Percentiles rank a stretch among this genome's conserved stretches.
These are phyloP conservation scores for Meandrusa payeni DNA, from an alignment of 2,888 invertebrate species.

Conservation along the genomic window DNA sequence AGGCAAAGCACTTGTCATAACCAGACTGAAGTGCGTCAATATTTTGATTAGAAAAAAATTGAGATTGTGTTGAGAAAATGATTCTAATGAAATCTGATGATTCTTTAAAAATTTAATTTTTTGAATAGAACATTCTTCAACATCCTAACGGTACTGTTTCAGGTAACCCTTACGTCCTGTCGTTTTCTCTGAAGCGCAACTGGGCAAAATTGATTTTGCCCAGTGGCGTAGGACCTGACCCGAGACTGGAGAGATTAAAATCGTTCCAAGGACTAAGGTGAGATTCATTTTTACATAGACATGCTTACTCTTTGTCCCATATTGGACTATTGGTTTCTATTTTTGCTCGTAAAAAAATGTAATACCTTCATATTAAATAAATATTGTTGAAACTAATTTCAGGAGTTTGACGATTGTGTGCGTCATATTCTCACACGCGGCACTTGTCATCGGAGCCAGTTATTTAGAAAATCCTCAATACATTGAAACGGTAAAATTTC, in stretches of 20 bases:
- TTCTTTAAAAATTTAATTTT: too few species aligned
- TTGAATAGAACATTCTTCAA: too few species aligned
- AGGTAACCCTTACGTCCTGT: slow-evolving; percentile 60
- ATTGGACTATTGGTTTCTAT: too few species aligned
- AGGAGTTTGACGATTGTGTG: slow-evolving; percentile 67
- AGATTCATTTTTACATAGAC: background rate
- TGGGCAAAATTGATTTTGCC: slow-evolving; percentile 56
- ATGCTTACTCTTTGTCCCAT: too few species aligned
- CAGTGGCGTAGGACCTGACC: slow-evolving; percentile 45
- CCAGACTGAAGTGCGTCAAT: too few species aligned
- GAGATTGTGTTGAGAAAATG: too few species aligned
- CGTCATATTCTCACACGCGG: slow-evolving; percentile 66
- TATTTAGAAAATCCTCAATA: slow-evolving; percentile 60
- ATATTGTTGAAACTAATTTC: slow-evolving; percentile 34
- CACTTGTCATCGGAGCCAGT: slow-evolving; percentile 45
- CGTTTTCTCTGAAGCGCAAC: slow-evolving; percentile 61
- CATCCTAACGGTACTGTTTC: too few species aligned
- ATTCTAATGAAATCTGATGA: too few species aligned
- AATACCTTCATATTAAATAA: too few species aligned
- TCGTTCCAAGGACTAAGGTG: slow-evolving; percentile 65
- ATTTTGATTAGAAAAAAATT: too few species aligned
- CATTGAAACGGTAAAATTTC: slow-evolving; percentile 57
- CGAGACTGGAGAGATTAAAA: slow-evolving; percentile 56
- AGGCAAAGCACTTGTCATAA: too few species aligned
- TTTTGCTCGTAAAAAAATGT: too few species aligned